These are phyloP conservation scores for Poecile atricapillus DNA, from an alignment of 2,113 vertebrate species.

Conservation along the genomic window DNA sequence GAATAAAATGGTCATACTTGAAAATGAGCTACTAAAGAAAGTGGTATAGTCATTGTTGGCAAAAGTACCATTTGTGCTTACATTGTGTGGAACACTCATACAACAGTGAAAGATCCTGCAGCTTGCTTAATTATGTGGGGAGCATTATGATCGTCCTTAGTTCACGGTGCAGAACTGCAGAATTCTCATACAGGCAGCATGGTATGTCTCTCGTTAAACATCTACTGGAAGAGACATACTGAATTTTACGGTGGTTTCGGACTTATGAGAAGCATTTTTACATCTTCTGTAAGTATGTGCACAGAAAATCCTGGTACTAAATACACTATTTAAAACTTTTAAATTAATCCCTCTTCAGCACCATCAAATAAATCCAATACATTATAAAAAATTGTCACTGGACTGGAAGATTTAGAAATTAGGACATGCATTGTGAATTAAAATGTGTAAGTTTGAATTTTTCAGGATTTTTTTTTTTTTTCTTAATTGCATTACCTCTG, in stretches of 20 bases:
- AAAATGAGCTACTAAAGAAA: not conserved
- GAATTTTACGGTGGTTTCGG: not conserved
- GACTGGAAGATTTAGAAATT: not conserved
- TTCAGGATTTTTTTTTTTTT: not conserved
- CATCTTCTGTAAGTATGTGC: not conserved
- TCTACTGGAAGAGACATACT: not conserved
- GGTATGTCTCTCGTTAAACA: not conserved
- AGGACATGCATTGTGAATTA: not conserved
- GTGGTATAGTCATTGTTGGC: fast-evolving
- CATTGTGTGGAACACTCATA: not conserved
- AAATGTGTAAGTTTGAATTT: not conserved
- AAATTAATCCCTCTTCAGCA: not conserved
- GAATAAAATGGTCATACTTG: not conserved
- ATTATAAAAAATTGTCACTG: not conserved
- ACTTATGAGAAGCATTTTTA: not conserved
- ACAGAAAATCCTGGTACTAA: not conserved
- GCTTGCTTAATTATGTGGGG: conserved; percentile 2
- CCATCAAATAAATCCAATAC: not conserved
- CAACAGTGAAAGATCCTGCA: not conserved
- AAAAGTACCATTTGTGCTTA: not conserved
- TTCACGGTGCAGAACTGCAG: not conserved
- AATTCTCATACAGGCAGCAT: not conserved
- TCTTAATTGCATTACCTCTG: not conserved
- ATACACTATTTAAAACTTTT: not conserved
- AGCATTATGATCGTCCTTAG: not conserved